Percentiles rank a stretch among this genome's conserved stretches.
Conservation (phyloP, 2,888 invertebrate genomes). For the Hypomecis punctinalis region DNA sequence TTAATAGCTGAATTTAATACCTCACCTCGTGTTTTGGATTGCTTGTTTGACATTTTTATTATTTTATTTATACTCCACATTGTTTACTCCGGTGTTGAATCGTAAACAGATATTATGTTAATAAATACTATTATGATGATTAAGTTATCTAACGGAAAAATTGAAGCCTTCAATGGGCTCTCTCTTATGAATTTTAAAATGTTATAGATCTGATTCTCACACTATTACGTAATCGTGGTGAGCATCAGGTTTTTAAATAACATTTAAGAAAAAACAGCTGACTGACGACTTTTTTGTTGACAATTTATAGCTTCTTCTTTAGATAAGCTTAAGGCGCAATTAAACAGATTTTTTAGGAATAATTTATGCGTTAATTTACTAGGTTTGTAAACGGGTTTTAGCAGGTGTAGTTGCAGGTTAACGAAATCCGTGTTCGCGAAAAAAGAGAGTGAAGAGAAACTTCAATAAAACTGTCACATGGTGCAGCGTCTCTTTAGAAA, state of each 20-base stretch:
- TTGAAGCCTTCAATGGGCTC: constrained; percentile 16
- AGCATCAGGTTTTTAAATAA: constrained; percentile 23
- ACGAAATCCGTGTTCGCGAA: constrained; percentile 10
- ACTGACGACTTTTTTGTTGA: constrained; percentile 25
- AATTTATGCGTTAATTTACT: constrained; percentile 22
- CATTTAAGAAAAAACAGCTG: constrained; percentile 25
- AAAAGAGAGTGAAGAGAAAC: constrained; percentile 19
- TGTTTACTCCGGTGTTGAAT: constrained; percentile 1
- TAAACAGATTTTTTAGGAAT: constrained; percentile 12
- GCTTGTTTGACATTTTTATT: constrained; percentile 3
- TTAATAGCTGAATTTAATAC: constrained; percentile 34
- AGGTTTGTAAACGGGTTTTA: background rate
- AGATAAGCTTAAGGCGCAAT: constrained; percentile 11
- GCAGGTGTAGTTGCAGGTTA: background rate
- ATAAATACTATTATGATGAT: constrained; percentile 3
- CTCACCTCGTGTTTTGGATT: constrained; percentile 14
- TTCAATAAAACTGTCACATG: constrained; percentile 9
- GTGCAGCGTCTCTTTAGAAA: constrained; percentile 4
- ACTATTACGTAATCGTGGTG: constrained; percentile 30
- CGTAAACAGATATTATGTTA: constrained; percentile 6
- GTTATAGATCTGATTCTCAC: constrained; percentile 28
- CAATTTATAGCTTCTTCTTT: constrained; percentile 17
- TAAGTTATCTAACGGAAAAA: constrained; percentile 32
- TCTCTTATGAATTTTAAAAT: constrained; percentile 26
- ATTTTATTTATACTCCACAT: background rate